phyloP scores from a whole-genome alignment of 2,797 vertebrate species.

The Limnodromus scolopaceus region DNA sequence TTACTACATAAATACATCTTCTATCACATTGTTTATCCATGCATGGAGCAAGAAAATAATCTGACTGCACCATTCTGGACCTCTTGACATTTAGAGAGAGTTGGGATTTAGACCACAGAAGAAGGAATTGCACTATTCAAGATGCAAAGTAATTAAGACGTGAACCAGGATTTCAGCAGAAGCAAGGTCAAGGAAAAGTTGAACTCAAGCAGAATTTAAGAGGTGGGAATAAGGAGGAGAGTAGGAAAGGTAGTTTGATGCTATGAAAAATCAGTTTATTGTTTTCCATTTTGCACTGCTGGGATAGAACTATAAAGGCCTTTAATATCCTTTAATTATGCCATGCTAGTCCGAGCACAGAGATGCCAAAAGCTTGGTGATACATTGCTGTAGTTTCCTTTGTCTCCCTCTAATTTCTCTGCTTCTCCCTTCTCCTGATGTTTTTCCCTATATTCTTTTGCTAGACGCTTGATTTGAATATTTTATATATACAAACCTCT shows the following conservation, averaged over 20 bases:
- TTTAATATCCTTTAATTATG: constrained; percentile 26
- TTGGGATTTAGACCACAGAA: constrained; percentile 33
- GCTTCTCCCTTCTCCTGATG: neutral
- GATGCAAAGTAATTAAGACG: constrained; percentile 43
- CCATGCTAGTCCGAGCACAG: neutral
- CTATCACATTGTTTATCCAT: constrained; percentile 62
- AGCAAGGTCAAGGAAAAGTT: constrained; percentile 60
- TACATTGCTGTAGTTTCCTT: neutral
- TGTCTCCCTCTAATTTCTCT: neutral
- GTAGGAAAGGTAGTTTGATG: neutral
- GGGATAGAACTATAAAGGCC: neutral
- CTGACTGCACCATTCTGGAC: constrained; percentile 54
- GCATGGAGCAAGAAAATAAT: constrained; percentile 64
- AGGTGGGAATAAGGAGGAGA: neutral
- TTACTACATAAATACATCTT: constrained; percentile 40
- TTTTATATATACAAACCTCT: neutral
- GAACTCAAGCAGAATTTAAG: constrained; percentile 45
- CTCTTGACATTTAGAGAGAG: constrained; percentile 53
- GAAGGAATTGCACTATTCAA: constrained; percentile 37
- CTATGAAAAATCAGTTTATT: constrained; percentile 13
- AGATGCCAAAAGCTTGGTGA: neutral
- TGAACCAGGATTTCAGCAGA: constrained; percentile 58
- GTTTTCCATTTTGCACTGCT: neutral
- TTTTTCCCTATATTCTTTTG: neutral
- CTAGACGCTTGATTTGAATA: neutral